These are phyloP conservation scores for Tachina grossa DNA, from an alignment of 2,888 invertebrate genomes.

Conservation along the genomic window DNA sequence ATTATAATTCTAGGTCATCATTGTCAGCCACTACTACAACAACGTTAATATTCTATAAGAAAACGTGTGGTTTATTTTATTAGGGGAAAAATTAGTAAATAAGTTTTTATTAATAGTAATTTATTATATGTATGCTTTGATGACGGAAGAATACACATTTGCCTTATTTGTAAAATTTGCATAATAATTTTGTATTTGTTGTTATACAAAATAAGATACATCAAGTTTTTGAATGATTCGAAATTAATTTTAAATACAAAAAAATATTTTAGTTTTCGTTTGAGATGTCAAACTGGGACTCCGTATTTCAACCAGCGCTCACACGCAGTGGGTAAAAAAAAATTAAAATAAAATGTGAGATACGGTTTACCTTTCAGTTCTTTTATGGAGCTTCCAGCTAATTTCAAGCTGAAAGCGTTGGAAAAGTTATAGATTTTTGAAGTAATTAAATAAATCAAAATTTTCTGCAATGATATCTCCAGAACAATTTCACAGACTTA, in stretches of 20 bases:
- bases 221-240: background rate
- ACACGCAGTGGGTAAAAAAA: no score
- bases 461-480: no score
- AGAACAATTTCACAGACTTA: no score
- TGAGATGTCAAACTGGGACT: no score
- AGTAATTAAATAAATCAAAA: no score
- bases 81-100: conserved; percentile 16
- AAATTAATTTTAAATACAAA: background rate
- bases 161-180: conserved; percentile 15
- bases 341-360: no score
- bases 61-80: conserved; percentile 21
- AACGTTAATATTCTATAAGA: conserved; percentile 4
- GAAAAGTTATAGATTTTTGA: no score
- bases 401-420: no score
- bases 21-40: conserved; percentile 1
- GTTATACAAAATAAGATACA: background rate
- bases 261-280: background rate
- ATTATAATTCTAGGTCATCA: conserved; percentile 64
- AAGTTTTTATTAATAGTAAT: conserved; percentile 48
- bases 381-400: no score
- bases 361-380: no score
- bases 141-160: conserved; percentile 39
- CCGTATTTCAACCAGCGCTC: no score
- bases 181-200: conserved; percentile 12
- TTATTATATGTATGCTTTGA: conserved; percentile 37